Conservation (phyloP, 2,888 invertebrate species). For the Nomada fucata region DNA sequence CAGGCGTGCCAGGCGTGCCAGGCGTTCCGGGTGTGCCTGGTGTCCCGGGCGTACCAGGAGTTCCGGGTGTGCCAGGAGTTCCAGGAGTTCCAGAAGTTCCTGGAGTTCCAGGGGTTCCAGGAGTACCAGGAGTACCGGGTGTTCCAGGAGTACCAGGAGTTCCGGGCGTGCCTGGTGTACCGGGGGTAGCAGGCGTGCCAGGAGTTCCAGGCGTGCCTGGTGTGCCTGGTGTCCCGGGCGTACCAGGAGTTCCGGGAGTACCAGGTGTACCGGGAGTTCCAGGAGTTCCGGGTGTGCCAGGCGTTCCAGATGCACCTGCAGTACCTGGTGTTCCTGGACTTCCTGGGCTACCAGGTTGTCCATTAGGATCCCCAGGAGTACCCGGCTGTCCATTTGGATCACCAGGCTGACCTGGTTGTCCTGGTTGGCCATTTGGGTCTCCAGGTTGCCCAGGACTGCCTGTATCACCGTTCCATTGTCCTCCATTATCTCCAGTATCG, state of each 20-base stretch:
- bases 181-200: constrained; percentile 55
- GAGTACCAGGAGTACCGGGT: constrained; percentile 46
- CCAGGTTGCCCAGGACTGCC: constrained; percentile 61
- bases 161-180: constrained; percentile 41
- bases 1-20: constrained; percentile 49
- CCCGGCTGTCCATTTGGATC: constrained; percentile 50
- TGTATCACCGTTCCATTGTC: constrained; percentile 66
- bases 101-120: constrained; percentile 53
- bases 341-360: constrained; percentile 51
- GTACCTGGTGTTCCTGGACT: constrained; percentile 41
- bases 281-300: constrained; percentile 66
- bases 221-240: constrained; percentile 48
- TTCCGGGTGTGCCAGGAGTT: constrained; percentile 51
- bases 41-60: constrained; percentile 34
- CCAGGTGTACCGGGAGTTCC: constrained; percentile 64
- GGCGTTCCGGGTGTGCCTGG: constrained; percentile 68
- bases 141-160: constrained; percentile 44
- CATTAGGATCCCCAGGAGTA: constrained; percentile 61
- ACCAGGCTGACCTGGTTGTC: constrained; percentile 67
- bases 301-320: constrained; percentile 62
- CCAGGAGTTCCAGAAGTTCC: constrained; percentile 74
- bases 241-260: constrained; percentile 58
- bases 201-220: constrained; percentile 49
- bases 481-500: constrained; percentile 63
- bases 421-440: constrained; percentile 64